Conservation (phyloP, 2,797 vertebrate species). For the Urosaurus nigricauda region DNA sequence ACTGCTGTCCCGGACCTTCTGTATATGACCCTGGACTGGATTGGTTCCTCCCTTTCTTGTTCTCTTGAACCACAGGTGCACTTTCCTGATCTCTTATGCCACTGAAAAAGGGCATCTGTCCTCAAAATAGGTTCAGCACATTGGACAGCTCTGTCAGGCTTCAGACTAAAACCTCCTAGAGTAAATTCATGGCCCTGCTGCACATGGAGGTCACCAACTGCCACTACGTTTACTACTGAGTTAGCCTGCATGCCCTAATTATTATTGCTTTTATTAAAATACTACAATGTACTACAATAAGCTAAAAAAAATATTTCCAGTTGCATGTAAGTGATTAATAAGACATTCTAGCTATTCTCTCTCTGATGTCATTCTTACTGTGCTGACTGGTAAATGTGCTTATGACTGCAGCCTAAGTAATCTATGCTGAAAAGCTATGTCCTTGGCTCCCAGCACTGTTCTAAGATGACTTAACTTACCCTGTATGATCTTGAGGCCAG, state of each 20-base stretch:
- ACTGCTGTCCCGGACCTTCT: no score
- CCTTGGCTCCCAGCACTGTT: background rate
- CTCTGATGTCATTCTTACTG: background rate
- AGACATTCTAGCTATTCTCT: no score
- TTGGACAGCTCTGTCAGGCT: no score
- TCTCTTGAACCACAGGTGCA: no score
- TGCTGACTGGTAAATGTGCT: background rate
- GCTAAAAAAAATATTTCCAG: background rate
- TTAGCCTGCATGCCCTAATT: background rate
- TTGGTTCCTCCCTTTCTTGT: no score
- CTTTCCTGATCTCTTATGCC: no score
- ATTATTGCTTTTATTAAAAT: background rate
- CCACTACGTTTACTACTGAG: background rate
- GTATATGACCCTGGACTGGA: no score
- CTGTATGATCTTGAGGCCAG: slow-evolving; percentile 82
- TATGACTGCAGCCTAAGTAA: background rate
- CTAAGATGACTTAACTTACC: slow-evolving; percentile 72
- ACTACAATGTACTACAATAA: background rate
- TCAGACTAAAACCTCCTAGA: no score
- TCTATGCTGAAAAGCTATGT: background rate
- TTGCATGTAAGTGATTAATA: background rate
- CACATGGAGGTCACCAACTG: no score
- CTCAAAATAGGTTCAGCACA: no score
- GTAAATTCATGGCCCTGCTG: no score
- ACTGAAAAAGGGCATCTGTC: no score